phyloP scores from a whole-genome alignment of 2,888 invertebrate species.

The Noctua comes region DNA sequence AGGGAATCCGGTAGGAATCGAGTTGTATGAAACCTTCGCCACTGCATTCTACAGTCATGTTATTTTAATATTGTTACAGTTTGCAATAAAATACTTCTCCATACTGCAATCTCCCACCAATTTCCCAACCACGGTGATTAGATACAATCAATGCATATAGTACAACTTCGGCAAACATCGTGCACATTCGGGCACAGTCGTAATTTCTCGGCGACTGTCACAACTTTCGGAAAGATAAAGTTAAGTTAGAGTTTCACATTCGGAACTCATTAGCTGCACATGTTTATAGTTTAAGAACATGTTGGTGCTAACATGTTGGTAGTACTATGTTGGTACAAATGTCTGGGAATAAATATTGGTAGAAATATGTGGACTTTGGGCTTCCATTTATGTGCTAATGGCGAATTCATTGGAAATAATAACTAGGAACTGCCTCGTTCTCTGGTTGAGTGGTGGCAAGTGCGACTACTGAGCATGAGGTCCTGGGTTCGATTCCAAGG shows the following conservation, averaged over 20 bases:
- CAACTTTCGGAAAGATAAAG: constrained; percentile 51
- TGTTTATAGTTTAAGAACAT: constrained; percentile 45
- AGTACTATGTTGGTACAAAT: background rate
- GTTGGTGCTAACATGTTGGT: constrained; percentile 6
- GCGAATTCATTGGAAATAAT: background rate
- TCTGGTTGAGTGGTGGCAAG: no score
- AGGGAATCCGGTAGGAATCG: no score
- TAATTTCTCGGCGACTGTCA: constrained; percentile 54
- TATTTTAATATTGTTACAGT: background rate
- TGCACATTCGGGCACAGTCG: constrained; percentile 37
- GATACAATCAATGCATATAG: constrained; percentile 37
- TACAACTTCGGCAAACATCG: constrained; percentile 26
- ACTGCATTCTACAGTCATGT: no score
- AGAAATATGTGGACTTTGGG: background rate
- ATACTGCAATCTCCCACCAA: background rate
- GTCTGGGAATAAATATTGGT: background rate
- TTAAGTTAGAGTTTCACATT: constrained; percentile 46
- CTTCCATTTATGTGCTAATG: constrained; percentile 9
- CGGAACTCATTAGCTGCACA: constrained; percentile 59
- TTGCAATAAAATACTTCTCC: background rate
- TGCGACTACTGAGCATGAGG: no score
- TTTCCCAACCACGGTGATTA: constrained; percentile 21
- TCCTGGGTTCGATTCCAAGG: no score
- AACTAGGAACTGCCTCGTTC: background rate
- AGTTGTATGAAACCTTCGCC: no score